Percentiles rank a stretch among this genome's conserved stretches.
phyloP scores from a whole-genome alignment of 2,888 invertebrate species.

The Orthosia incerta region DNA sequence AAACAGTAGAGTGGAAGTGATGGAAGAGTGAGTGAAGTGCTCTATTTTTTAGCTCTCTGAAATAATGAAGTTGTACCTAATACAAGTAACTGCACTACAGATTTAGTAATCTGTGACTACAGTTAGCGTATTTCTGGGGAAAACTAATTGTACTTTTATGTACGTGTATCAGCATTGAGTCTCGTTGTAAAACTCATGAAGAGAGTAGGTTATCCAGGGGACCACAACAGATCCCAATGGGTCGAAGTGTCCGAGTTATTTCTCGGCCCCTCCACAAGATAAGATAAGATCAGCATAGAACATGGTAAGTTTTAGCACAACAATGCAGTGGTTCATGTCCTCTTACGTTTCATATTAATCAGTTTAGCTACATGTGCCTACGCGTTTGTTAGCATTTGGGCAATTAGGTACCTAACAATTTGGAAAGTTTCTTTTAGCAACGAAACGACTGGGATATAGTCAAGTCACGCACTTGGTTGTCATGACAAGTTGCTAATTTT shows the following conservation, averaged over 20 bases:
- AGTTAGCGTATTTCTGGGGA: not conserved
- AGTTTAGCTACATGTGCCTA: not conserved
- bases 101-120: too few relatives aligned
- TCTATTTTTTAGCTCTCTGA: slow-evolving; percentile 3
- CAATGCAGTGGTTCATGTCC: not conserved
- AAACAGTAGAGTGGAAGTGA: not conserved
- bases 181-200: too few relatives aligned
- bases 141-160: not conserved
- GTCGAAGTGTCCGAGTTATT: too few relatives aligned
- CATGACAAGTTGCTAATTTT: not conserved
- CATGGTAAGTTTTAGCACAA: not conserved
- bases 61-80: not conserved
- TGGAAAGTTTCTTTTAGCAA: not conserved
- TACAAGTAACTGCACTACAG: too few relatives aligned
- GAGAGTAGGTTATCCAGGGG: too few relatives aligned
- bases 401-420: not conserved
- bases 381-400: not conserved
- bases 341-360: not conserved
- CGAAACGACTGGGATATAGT: not conserved
- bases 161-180: too few relatives aligned
- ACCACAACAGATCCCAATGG: too few relatives aligned
- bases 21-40: not conserved
- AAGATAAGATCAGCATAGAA: too few relatives aligned
- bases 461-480: not conserved
- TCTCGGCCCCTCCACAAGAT: too few relatives aligned